Evolutionary conservation across 2,113 vertebrate genomes (phyloP).

Genomic region (Scomber colias): DNA sequence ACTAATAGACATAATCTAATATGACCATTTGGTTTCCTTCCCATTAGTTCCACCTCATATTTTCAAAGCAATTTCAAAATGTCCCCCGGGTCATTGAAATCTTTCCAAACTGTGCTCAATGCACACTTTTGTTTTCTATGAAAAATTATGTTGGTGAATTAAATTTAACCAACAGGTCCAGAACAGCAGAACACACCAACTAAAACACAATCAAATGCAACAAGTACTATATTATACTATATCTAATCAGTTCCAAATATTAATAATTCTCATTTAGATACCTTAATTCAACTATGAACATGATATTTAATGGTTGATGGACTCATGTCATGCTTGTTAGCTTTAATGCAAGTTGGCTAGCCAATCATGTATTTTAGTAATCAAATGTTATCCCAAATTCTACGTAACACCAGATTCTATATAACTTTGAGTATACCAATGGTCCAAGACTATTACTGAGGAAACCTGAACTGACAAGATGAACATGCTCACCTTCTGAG

Average conservation of each 20-base stretch:
- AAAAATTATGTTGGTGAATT: not conserved
- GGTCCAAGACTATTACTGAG: not conserved
- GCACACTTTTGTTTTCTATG: not conserved
- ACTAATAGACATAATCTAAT: not conserved
- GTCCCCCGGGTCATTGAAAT: not conserved
- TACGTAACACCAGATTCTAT: not conserved
- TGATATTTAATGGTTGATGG: no score
- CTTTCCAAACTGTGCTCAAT: not conserved
- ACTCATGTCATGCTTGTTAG: not conserved
- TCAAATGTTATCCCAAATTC: not conserved
- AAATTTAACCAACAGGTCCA: not conserved
- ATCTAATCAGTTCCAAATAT: no score
- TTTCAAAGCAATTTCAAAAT: not conserved
- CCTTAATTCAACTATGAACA: no score
- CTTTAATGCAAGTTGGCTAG: not conserved
- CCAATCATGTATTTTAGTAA: not conserved
- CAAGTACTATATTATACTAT: no score
- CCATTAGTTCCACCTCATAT: not conserved
- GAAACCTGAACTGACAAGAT: not conserved
- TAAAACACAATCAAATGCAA: not conserved
- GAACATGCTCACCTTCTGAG: slow-evolving; percentile 92
- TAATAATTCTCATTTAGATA: no score
- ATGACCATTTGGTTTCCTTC: no score
- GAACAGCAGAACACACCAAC: not conserved
- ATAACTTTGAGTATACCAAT: not conserved